phyloP scores from a whole-genome alignment of 2,797 vertebrate species.

The Sebastes steindachneri region DNA sequence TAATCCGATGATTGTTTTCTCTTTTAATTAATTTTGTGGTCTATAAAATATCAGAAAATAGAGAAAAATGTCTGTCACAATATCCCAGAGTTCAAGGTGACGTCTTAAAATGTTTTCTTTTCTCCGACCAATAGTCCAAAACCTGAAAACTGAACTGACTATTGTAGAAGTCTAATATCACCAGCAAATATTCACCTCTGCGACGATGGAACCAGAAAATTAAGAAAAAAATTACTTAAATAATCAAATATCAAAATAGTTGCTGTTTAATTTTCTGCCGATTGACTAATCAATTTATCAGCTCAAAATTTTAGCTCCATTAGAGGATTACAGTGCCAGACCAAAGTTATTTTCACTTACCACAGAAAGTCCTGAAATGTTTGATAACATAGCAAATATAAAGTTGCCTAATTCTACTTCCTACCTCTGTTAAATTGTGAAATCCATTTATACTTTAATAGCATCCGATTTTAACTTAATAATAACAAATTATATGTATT shows the following conservation, averaged over 20 bases:
- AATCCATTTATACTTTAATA: not conserved
- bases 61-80: not conserved
- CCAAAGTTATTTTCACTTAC: not conserved
- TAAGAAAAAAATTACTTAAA: not conserved
- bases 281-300: not conserved
- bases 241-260: not conserved
- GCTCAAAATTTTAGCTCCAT: not conserved
- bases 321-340: not conserved
- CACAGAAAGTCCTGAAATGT: too few relatives aligned
- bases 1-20: not conserved
- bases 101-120: not conserved
- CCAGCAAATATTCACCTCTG: not conserved
- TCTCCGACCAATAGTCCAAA: not conserved
- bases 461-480: not conserved
- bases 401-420: not conserved
- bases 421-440: not conserved
- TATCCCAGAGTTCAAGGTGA: not conserved
- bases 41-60: not conserved
- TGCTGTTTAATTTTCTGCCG: not conserved
- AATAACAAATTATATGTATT: not conserved
- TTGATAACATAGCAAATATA: too few relatives aligned
- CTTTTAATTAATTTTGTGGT: not conserved
- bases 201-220: not conserved
- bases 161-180: not conserved
- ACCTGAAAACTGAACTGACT: not conserved